phyloP scores from a whole-genome alignment of 2,797 vertebrate genomes.

The Hylomyscus alleni region DNA sequence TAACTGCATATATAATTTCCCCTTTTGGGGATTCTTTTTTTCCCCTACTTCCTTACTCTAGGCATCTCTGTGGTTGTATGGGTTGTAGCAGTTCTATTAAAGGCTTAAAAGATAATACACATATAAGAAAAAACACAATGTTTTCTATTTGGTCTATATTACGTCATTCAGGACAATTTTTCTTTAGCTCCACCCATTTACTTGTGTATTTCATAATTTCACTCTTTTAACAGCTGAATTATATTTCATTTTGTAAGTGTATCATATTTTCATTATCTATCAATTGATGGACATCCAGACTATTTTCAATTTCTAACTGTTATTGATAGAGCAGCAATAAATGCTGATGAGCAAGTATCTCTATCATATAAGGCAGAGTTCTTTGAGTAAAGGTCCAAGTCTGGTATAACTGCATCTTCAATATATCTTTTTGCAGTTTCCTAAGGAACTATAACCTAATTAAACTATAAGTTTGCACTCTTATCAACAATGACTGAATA shows the following conservation, averaged over 20 bases:
- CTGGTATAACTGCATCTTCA: not conserved
- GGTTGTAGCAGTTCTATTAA: not conserved
- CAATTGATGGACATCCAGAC: not conserved
- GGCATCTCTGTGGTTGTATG: not conserved
- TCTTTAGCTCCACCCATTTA: not conserved
- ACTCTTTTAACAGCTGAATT: not conserved
- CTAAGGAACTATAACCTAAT: not conserved
- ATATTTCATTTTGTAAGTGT: not conserved
- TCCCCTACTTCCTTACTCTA: not conserved
- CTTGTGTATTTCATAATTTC: not conserved
- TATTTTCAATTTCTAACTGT: not conserved
- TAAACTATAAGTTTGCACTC: not conserved
- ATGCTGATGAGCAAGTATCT: not conserved
- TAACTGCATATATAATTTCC: not conserved
- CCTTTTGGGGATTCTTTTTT: not conserved
- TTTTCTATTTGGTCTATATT: not conserved
- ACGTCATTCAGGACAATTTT: not conserved
- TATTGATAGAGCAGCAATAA: not conserved
- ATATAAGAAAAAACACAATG: not conserved
- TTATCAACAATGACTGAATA: not conserved
- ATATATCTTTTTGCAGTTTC: not conserved
- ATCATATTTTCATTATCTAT: not conserved
- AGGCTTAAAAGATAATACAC: not conserved
- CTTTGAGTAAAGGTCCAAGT: not conserved
- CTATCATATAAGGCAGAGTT: not conserved